Percentiles rank a stretch among this genome's conserved stretches.
Evolutionary conservation across 2,888 invertebrate species (phyloP).

Genomic region (Himalopsyche anomala): DNA sequence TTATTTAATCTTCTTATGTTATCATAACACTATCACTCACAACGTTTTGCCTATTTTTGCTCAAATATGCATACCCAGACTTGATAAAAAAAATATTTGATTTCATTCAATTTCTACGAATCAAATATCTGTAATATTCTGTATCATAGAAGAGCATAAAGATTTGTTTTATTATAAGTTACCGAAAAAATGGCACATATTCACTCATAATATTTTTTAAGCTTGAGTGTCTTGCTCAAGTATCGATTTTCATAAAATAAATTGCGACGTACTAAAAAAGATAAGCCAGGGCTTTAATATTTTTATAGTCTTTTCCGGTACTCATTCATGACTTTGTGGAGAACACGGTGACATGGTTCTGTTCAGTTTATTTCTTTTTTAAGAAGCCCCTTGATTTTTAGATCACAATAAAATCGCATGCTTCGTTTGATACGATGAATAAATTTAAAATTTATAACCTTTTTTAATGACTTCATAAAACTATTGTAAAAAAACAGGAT

Average conservation of each 20-base stretch:
- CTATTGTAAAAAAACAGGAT: not conserved
- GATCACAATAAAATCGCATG: conserved; percentile 3
- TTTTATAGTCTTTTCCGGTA: conserved; percentile 29
- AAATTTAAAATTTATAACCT: conserved; percentile 10
- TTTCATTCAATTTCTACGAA: too few species aligned
- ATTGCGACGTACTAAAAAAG: conserved; percentile 17
- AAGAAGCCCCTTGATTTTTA: not conserved
- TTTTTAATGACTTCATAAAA: conserved; percentile 27
- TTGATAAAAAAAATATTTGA: too few species aligned
- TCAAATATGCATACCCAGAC: too few species aligned
- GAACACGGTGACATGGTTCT: not conserved
- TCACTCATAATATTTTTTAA: too few species aligned
- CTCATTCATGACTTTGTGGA: not conserved
- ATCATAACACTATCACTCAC: too few species aligned
- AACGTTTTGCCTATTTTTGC: too few species aligned
- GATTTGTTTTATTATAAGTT: too few species aligned
- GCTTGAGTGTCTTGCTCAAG: too few species aligned
- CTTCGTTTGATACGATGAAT: conserved; percentile 23
- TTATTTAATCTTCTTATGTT: too few species aligned
- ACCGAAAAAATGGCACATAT: too few species aligned
- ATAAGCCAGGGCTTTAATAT: conserved; percentile 26
- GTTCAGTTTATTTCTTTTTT: conserved; percentile 34
- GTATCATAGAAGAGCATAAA: too few species aligned
- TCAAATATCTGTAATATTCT: too few species aligned
- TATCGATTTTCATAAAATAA: conserved; percentile 15